Evolutionary conservation across 37 sponge, comb jelly and placozoan species (phyloP), one percentile per base, ranked within the genome.

Genomic region (Agelas oroides): DNA sequence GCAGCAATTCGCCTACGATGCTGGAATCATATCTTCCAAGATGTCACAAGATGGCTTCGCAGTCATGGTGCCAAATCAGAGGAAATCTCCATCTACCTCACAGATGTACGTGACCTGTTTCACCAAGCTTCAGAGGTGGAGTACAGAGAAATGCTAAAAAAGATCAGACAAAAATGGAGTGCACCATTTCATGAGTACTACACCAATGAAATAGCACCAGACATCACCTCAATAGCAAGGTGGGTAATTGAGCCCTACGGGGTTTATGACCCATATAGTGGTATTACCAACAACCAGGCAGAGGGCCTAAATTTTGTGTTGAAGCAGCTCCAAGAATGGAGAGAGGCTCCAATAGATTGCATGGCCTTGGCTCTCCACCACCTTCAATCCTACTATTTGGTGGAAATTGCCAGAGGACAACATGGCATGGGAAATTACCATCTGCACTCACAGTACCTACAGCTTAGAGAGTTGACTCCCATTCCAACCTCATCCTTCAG

Each of bases 11-110:
- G 38, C 39, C 65, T 86, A 31, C 71, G 73, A 59, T 86, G 80
- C 53, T 86, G 86, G 86, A 76, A 76, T 70, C 86, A 85, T 33
- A 16, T 85, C 15, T 69, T 85, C 30, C 24, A 70, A 52, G 79
- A 61, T 73, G 87, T 73, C 55, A 69, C 41, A 20, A 71, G 69
- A 56, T 82, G 83, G 83, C 39, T 70, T 36, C 58, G 40, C 46
- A 46, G 46, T n/a, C 67, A 33, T 24, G 28, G 67, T 66, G 73
- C 40, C 1, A 18, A 37, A 36, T 39, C 39, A 39, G 15, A 80
- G 59, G 81, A 80, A 24, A 28, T 69, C 39, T 19, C 70, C 27
- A 56, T 80, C 32, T 80, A 80, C 58, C 57, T 80, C 57, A 38
- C 81, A 20, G 81, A 80, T 80, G 56, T 80, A 18, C 32, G 57